Evolutionary conservation across 2,797 vertebrate genomes (phyloP).

Genomic region (Prionace glauca): DNA sequence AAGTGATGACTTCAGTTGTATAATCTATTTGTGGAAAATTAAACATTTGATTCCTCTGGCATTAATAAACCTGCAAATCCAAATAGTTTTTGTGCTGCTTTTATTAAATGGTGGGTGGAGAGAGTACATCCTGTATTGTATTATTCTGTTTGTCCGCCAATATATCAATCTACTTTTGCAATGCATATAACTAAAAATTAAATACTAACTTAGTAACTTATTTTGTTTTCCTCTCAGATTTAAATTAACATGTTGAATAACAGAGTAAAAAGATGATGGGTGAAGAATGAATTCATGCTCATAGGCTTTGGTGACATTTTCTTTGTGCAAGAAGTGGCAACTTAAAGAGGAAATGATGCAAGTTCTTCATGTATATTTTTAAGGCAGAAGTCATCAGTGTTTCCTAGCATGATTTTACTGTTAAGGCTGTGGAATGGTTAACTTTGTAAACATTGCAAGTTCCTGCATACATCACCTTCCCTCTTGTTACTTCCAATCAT

Average conservation of each 20-base stretch:
- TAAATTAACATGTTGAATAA: neutral
- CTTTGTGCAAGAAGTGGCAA: neutral
- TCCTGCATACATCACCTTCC: neutral
- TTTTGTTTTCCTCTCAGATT: neutral
- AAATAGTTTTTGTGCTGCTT: neutral
- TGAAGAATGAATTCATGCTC: neutral
- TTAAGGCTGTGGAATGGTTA: neutral
- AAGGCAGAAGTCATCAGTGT: neutral
- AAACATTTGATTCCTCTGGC: neutral
- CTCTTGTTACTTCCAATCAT: neutral
- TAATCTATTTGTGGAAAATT: neutral
- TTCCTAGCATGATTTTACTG: neutral
- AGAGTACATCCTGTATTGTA: neutral
- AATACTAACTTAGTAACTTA: neutral
- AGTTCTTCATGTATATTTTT: neutral
- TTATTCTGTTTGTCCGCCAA: neutral
- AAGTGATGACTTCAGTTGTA: neutral
- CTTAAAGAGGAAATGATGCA: neutral
- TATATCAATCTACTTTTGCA: neutral
- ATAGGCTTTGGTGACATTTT: neutral
- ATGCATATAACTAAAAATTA: neutral
- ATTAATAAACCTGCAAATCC: neutral
- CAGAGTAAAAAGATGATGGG: neutral
- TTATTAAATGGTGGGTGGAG: neutral
- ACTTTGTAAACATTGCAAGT: neutral